Conservation (phyloP, 2,888 invertebrate genomes). For the Unio delphinus region DNA sequence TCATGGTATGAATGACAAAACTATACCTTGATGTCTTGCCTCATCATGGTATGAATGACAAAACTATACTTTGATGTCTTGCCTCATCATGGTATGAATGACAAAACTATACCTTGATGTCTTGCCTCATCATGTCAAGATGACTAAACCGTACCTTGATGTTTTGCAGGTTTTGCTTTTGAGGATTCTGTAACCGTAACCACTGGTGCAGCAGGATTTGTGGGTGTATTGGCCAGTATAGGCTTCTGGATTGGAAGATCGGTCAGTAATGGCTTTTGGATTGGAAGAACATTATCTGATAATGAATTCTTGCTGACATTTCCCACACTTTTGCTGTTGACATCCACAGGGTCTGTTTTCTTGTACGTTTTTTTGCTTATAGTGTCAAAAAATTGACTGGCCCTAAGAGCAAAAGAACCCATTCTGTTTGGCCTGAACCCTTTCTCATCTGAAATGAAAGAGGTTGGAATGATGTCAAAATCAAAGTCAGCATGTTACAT, state of each 20-base stretch:
- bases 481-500: neutral
- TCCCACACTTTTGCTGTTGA: neutral
- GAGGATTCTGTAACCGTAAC: neutral
- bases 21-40: no score
- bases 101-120: no score
- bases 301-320: neutral
- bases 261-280: neutral
- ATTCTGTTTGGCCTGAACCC: conserved; percentile 47
- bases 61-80: no score
- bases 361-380: conserved; percentile 51
- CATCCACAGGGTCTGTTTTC: conserved; percentile 5
- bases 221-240: neutral
- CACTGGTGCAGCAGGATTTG: neutral
- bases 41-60: no score
- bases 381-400: conserved; percentile 60
- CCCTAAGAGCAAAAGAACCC: conserved; percentile 54
- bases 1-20: no score
- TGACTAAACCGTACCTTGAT: no score
- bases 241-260: neutral
- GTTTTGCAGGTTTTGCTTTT: no score
- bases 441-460: conserved; percentile 19
- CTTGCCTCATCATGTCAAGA: no score
- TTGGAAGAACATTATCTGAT: neutral
- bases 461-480: neutral
- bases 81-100: no score